Base-by-base conservation (phyloP, 2,797 vertebrate species). In the Allenopithecus nigroviridis region DNA sequence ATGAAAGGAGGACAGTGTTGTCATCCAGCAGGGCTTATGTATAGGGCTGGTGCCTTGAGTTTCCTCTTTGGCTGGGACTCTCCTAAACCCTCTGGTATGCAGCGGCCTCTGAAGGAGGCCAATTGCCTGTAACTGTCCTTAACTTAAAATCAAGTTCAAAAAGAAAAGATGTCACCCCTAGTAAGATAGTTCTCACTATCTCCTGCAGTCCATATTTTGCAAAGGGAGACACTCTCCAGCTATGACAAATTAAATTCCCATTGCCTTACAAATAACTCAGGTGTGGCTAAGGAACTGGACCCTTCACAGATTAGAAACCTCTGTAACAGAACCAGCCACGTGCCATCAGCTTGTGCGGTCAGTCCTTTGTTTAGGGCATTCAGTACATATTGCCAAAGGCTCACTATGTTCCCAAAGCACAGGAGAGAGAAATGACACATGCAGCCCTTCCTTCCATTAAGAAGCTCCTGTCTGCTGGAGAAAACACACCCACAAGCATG, bases 331-430 rank as follows among this genome's bases (percentile, higher is more conserved):
- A 33, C 30, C 19, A 16, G 11, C 5, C 61, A 61, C 21, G 36
- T 10, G 50, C 57, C 72, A 11, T 46, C 50, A 5, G 26, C 10
- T 12, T 4, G 43, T 33, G n/a, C 8, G 0, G 11, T 17, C 22
- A 11, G 59, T 39, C 12, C 33, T 11, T 64, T 13, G 11, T 4
- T 89, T 9, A 10, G 30, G 22, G 50, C 13, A 14, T n/a, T 61
- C 16, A 21, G 1, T 5, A 3, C 14, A 22, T 61, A 17, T 24
- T 61, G 24, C 19, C 7, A 1, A 33, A n/a, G 33, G 5, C n/a
- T 79, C n/a, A 30, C 6, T 39, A 7, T n/a, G 9, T 41, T n/a
- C 46, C 28, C 48, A 43, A 68, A 39, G 22, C 4, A 2, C 0
- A 36, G 28, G 21, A 81, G 16, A 84, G 48, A 50, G 24, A 24